Conservation (phyloP, 2,797 vertebrate genomes). For the Anomalospiza imberbis region DNA sequence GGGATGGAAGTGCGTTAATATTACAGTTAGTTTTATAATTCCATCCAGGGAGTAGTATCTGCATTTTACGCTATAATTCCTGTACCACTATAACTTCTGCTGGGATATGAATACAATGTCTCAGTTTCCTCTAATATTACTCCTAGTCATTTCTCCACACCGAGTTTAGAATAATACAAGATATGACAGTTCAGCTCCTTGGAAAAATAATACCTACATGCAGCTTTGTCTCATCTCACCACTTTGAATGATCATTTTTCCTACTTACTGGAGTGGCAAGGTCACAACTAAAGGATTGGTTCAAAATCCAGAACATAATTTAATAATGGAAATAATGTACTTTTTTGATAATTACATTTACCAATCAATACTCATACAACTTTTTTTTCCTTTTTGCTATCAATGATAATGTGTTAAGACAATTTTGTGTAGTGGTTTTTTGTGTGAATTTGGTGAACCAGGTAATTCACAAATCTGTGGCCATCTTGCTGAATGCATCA, state of each 20-base stretch:
- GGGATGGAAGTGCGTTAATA: background rate
- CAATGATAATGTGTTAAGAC: background rate
- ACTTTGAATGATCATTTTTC: background rate
- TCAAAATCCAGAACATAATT: background rate
- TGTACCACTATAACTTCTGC: background rate
- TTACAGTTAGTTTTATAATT: background rate
- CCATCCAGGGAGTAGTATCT: background rate
- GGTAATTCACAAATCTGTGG: background rate
- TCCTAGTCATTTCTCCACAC: background rate
- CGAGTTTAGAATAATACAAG: background rate
- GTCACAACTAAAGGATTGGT: background rate
- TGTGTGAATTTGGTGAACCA: background rate
- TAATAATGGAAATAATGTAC: background rate
- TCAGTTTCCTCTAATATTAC: background rate
- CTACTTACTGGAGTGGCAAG: background rate
- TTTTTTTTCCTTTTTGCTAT: background rate
- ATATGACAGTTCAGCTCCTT: background rate
- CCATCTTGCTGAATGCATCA: background rate
- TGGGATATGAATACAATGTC: background rate
- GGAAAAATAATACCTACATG: background rate
- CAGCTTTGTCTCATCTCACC: background rate
- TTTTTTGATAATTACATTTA: background rate
- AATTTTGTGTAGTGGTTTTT: background rate
- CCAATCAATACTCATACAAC: background rate
- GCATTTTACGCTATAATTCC: background rate